Base-by-base conservation (phyloP, 2,797 vertebrate genomes). In the Emys orbicularis region DNA sequence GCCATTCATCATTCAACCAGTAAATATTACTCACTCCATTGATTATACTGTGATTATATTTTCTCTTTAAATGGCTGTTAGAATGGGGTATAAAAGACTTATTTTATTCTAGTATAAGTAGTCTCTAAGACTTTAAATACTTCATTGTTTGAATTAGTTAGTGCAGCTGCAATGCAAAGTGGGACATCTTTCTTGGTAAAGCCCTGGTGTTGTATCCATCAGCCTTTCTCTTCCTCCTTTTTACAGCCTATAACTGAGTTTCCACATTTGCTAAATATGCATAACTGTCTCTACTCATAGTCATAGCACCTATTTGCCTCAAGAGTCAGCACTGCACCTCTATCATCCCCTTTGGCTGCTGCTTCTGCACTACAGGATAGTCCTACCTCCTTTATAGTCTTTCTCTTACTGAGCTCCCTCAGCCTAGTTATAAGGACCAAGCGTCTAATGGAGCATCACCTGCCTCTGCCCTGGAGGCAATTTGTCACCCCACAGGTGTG, bases 41-140 rank as follows among this genome's bases (percentile, higher is more conserved):
- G 95, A 98, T 96, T 97, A 94, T 81, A 74, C 52, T 86, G 83
- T 96, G 96, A 98, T 97, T 97, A 97, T 96, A 95, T 98, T 98
- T 97, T 97, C 95, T 97, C 81, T 97, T 98, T 97, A 97, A 98
- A 98, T 97, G 96, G 47, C 68, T 94, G 90, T 95, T 98, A 97
- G 81, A 97, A 97, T 95, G 91, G 86, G 72, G 89, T 97, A 90
- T 95, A 97, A 98, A 97, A 95, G 84, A 93, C 49, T 44, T 88
- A 95, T 97, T 98, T 89, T 50, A 98, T 97, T 95, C 95, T 93
- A 18, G 95, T 93, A 56, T 88, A 97, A 96, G 97, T 96, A 97
- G 92, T 86, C 76, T 93, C 84, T 92, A n/a, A 84, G 84, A 87
- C 68, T 93, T 93, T 95, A 97, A 98, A 95, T 90, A 83, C 57